phyloP scores from a whole-genome alignment of 1,140 invertebrate genomes.

The Zaprionus lachaisei region DNA sequence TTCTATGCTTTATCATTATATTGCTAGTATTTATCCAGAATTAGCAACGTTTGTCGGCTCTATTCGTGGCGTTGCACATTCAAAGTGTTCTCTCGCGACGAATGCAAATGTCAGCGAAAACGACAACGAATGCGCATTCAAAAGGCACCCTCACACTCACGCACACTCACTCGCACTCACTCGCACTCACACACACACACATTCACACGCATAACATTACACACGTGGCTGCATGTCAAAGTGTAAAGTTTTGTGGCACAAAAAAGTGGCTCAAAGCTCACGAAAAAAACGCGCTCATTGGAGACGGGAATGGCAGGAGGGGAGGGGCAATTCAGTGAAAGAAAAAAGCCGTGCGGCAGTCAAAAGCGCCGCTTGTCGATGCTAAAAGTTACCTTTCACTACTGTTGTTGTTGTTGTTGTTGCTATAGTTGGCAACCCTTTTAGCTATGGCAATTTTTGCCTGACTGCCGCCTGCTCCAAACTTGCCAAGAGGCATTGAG shows the following conservation, averaged over 20 bases:
- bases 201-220: slow-evolving; percentile 33
- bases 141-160: slow-evolving; percentile 30
- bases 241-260: slow-evolving; percentile 74
- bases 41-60: slow-evolving; percentile 46
- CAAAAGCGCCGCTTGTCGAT: slow-evolving; percentile 75
- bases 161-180: slow-evolving; percentile 33
- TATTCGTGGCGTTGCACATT: slow-evolving; percentile 33
- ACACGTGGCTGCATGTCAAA: slow-evolving; percentile 79
- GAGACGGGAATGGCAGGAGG: neutral
- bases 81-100: slow-evolving; percentile 4
- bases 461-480: slow-evolving; percentile 42
- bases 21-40: slow-evolving; percentile 40
- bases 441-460: slow-evolving; percentile 60
- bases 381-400: slow-evolving; percentile 47
- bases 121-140: slow-evolving; percentile 60
- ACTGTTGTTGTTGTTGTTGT: slow-evolving; percentile 13
- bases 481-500: slow-evolving; percentile 35
- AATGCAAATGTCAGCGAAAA: slow-evolving; percentile 37
- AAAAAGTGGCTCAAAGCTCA: slow-evolving; percentile 57
- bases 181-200: slow-evolving; percentile 14
- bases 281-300: slow-evolving; percentile 28
- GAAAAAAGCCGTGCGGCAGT: slow-evolving; percentile 51
- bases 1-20: neutral
- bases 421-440: slow-evolving; percentile 69
- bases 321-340: neutral